A percentile compares a stretch with the other conserved stretches of the same genome.
These are phyloP conservation scores for Strix aluco DNA, from an alignment of 2,113 vertebrate species.

Conservation along the genomic window DNA sequence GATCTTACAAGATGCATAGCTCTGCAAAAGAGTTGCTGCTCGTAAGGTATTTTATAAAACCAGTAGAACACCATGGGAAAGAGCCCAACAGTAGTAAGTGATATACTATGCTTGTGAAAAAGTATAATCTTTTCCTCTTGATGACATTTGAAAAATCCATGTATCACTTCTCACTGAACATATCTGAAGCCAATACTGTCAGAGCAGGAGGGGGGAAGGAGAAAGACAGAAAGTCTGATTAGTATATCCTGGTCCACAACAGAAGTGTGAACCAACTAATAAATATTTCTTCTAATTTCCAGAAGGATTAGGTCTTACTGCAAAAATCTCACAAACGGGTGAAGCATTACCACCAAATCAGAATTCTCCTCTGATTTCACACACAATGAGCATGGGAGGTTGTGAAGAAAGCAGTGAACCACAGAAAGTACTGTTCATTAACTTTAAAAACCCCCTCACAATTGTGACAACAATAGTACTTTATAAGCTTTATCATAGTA, in stretches of 20 bases:
- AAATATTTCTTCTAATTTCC: not conserved
- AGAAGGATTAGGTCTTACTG: not conserved
- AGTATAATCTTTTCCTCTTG: not conserved
- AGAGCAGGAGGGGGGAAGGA: not conserved
- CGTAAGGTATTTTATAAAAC: not conserved
- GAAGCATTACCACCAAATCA: not conserved
- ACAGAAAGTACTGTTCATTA: fast-evolving
- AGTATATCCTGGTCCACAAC: not conserved
- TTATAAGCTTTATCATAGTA: not conserved
- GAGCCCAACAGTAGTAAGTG: not conserved
- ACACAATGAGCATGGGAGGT: not conserved
- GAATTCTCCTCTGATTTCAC: not conserved
- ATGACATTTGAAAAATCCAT: not conserved
- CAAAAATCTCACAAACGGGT: not conserved
- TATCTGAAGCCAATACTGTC: not conserved
- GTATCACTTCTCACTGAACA: not conserved
- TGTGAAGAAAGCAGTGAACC: not conserved
- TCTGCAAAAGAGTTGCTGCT: not conserved
- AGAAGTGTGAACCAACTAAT: not conserved
- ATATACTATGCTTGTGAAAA: not conserved
- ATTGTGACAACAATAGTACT: not conserved
- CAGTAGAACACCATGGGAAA: not conserved
- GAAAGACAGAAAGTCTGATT: not conserved
- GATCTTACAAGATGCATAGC: not conserved
- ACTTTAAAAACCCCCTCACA: fast-evolving